Percentiles rank a stretch among this genome's conserved stretches.
phyloP scores from a whole-genome alignment of 2,888 invertebrate species.

The Colletes collaris region DNA sequence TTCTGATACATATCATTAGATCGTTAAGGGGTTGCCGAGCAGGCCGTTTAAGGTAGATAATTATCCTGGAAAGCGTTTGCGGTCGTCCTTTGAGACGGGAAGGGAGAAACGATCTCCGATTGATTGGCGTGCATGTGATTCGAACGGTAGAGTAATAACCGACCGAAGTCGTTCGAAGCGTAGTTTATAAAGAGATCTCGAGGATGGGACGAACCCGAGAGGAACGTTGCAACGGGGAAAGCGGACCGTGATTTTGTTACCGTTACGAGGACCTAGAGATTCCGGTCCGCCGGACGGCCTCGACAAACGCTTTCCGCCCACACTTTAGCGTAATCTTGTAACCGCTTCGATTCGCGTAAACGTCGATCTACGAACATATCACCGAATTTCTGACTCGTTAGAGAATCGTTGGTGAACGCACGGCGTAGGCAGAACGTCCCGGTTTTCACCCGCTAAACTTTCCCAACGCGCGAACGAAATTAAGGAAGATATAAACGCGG shows the following conservation, averaged over 20 bases:
- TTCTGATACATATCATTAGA: conserved; percentile 64
- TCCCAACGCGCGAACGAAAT: too few species aligned
- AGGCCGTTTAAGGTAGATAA: conserved; percentile 50
- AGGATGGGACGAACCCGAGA: background rate
- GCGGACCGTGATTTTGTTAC: conserved; percentile 27
- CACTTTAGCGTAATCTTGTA: conserved; percentile 18
- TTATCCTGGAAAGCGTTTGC: conserved; percentile 50
- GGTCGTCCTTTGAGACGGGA: conserved; percentile 9
- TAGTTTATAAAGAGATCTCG: background rate
- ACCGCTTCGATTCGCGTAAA: conserved; percentile 33
- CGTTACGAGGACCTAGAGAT: conserved; percentile 39
- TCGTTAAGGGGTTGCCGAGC: conserved; percentile 53
- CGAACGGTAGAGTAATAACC: too few species aligned
- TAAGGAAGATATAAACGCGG: too few species aligned
- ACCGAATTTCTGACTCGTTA: conserved; percentile 51
- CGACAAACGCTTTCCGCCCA: conserved; percentile 44
- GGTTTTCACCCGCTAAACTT: too few species aligned
- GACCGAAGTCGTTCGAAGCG: background rate
- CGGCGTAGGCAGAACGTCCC: conserved; percentile 4
- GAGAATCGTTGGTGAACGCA: conserved; percentile 37
- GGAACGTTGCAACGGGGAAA: conserved; percentile 8
- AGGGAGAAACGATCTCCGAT: background rate
- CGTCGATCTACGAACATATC: conserved; percentile 51
- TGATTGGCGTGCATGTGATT: background rate
- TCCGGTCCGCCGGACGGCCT: conserved; percentile 13